Evolutionary conservation across 2,797 vertebrate species (phyloP), one percentile per base, ranked within the genome.

Genomic region (Jordanella pulchra): DNA sequence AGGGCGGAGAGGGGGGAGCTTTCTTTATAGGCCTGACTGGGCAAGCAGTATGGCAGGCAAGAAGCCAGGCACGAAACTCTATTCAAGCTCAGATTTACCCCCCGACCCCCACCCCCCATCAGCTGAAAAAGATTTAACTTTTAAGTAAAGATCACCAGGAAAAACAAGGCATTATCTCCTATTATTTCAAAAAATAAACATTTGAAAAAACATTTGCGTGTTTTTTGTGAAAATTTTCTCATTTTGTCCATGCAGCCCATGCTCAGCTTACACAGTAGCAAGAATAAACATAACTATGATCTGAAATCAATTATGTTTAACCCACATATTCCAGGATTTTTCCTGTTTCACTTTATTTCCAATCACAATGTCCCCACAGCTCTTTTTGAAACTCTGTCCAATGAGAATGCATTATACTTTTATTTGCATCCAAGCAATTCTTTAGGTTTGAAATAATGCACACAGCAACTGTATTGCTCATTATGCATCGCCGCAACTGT

Each of bases 41-140:
- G 92, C 91, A 91, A 80, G 87, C 89, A 93, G 86, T 68, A 75
- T 85, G 61, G 81, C 84, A 84, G 84, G 83, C 91, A 93, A 87
- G 91, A 90, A 89, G 89, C 87, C 92, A 94, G 87, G 78, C 94
- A 93, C 91, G 94, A 93, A 96, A 94, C 91, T 92, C 91, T 95
- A 80, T 86, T 96, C 95, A 96, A 76, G 91, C 91, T 94, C 91
- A 94, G 87, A 91, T 92, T 91, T 72, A 70, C 73, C 82, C 56
- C 83, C 77, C 72, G 72, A 56, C 73, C 70, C 61, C 75, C 72
- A n/a, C n/a, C n/a, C n/a, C n/a, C n/a, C n/a, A n/a, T n/a, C n/a
- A n/a, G n/a, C n/a, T n/a, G n/a, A n/a, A n/a, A n/a, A n/a, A n/a
- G n/a, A n/a, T n/a, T n/a, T n/a, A n/a, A n/a, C n/a, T n/a, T n/a